Evolutionary conservation across 2,797 vertebrate species (phyloP), one percentile per base, ranked within the genome.

Genomic region (Pelobates cultripes): DNA sequence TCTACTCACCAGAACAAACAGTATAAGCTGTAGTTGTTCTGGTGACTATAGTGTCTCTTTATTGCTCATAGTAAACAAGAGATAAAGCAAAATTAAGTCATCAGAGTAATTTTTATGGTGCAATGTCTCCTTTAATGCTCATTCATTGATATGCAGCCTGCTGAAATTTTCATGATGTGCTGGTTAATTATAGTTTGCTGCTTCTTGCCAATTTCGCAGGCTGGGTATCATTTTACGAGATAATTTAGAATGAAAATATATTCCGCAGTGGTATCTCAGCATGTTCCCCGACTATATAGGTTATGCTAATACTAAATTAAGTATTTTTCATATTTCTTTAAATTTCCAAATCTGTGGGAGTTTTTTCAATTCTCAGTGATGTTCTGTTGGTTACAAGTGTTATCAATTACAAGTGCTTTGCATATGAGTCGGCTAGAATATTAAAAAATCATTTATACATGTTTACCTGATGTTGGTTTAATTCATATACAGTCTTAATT

Each of bases 401-500:
- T 73, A 28, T 40, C 63, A 61, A 64, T 55, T 51, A 69, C 12
- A 76, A 76, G 72, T 81, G 17, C 43, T 81, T 76, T 81, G 44
- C 73, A 81, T 76, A 81, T 64, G 44, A 81, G 70, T 71, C 76
- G 14, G 64, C 67, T 28, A 42, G 63, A 43, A 75, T 76, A 76
- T 76, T 76, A 76, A 80, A 73, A 80, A 71, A 66, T 14, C 47
- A 74, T 43, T 60, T 74, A 73, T 41, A 8, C n/a, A 75, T 51
- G 63, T 69, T 75, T 66, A 41, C 10, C 45, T 70, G 43, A 81
- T 75, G 64, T 44, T n/a, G 45, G 47, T 61, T 61, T 64, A 66
- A 82, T 77, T 71, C 60, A 45, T 71, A 63, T 64, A 64, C 42
- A 55, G 28, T 5, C n/a, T 42, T 53, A n/a, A 80, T 61, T 66